Conservation (phyloP, 2,797 vertebrate species). For the Oophaga sylvatica region DNA sequence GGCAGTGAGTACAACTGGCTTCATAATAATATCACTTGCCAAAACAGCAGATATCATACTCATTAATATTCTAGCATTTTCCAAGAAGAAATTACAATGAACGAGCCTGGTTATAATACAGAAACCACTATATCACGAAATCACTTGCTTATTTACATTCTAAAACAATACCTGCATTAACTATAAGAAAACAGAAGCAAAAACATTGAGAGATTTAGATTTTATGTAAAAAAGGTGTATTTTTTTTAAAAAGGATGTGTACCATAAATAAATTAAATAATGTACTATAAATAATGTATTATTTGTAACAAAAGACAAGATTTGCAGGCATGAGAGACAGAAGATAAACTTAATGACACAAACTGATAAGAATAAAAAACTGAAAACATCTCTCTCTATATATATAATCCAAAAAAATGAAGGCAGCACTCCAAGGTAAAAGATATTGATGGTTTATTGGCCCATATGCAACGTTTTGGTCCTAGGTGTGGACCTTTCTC, state of each 20-base stretch:
- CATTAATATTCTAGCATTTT: neutral
- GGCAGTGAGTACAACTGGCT: constrained; percentile 11
- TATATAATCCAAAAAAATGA: too few species aligned
- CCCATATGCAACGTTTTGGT: too few species aligned
- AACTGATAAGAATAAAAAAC: too few species aligned
- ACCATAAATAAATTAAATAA: neutral
- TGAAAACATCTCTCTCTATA: too few species aligned
- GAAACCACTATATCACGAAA: neutral
- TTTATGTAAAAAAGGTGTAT: neutral
- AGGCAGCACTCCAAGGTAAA: too few species aligned
- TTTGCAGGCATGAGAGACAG: too few species aligned
- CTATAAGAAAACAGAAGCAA: neutral
- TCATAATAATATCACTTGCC: neutral
- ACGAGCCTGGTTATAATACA: neutral
- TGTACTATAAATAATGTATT: neutral
- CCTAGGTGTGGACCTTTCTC: too few species aligned
- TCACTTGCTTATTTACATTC: neutral
- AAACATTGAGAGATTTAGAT: neutral
- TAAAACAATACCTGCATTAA: neutral
- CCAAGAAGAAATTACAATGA: constrained; percentile 6
- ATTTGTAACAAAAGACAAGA: too few species aligned
- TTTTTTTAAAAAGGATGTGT: neutral
- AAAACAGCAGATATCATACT: neutral
- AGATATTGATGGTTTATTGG: too few species aligned
- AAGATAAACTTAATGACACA: too few species aligned